These are phyloP conservation scores for Rattus norvegicus DNA, from an alignment of 2,113 vertebrate genomes.

Conservation along the genomic window GRCr8 NC_086033.1:24418501-24419000, in stretches of 20 bases:
- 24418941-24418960: slow-evolving; percentile 54
- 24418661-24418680: not conserved
- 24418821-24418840: slow-evolving; percentile 26
- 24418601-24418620: not conserved
- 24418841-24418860: slow-evolving; percentile 44
- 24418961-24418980: slow-evolving; percentile 54
- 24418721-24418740: not conserved
- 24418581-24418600: not conserved
- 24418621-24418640: not conserved
- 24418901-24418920: slow-evolving; percentile 53
- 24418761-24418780: not conserved
- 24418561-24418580: not conserved
- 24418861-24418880: not conserved
- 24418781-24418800: not conserved
- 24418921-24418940: slow-evolving; percentile 37
- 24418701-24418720: not conserved
- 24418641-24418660: slow-evolving; percentile 29
- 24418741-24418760: not conserved
- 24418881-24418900: not conserved
- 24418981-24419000: slow-evolving; percentile 73
- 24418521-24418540: not conserved
- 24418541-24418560: not conserved
- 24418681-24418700: slow-evolving; percentile 3
- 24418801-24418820: slow-evolving; percentile 9
- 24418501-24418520: not conserved